A percentile compares a stretch with the other conserved stretches of the same genome.
These are phyloP conservation scores for Drosophila bifasciata DNA, from an alignment of 1,140 invertebrate genomes.

Conservation along the genomic window DNA sequence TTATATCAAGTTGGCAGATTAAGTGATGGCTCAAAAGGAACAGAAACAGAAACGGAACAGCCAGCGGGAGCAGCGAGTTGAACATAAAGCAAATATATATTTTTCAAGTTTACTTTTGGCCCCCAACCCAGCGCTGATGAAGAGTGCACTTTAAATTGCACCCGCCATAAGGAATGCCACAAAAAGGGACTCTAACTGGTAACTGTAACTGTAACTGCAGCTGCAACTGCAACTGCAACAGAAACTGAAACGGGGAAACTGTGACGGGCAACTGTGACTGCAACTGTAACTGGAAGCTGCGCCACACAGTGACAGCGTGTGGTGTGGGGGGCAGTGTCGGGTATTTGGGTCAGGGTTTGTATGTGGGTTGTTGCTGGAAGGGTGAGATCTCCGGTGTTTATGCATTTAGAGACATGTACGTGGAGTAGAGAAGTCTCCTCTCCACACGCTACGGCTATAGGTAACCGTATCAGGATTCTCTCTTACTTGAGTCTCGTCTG, in stretches of 20 bases:
- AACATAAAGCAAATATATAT: slow-evolving; percentile 52
- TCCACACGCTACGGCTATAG: slow-evolving; percentile 3
- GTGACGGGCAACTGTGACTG: neutral
- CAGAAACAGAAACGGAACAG: slow-evolving; percentile 20
- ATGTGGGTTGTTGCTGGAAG: neutral
- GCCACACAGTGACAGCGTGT: neutral
- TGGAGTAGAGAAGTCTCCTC: neutral
- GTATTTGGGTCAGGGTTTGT: slow-evolving; percentile 59
- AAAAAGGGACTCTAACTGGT: slow-evolving; percentile 13
- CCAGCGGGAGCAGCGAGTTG: slow-evolving; percentile 31
- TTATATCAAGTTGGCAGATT: slow-evolving; percentile 61
- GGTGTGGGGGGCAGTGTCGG: neutral
- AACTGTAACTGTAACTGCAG: slow-evolving; percentile 14
- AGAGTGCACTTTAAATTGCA: slow-evolving; percentile 61
- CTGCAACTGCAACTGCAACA: slow-evolving; percentile 18
- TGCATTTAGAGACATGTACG: slow-evolving; percentile 59
- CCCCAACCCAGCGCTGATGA: slow-evolving; percentile 34
- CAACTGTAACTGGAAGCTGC: neutral
- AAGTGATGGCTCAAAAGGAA: slow-evolving; percentile 64
- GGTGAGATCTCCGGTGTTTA: slow-evolving; percentile 33
- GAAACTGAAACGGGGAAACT: neutral
- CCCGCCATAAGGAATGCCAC: slow-evolving; percentile 52
- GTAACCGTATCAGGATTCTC: slow-evolving; percentile 31
- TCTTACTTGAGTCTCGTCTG: slow-evolving; percentile 24
- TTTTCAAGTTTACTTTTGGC: slow-evolving; percentile 47